Percentiles rank a stretch among this genome's conserved stretches.
Conservation (phyloP, 2,888 invertebrate species). For the Colostygia pectinataria region DNA sequence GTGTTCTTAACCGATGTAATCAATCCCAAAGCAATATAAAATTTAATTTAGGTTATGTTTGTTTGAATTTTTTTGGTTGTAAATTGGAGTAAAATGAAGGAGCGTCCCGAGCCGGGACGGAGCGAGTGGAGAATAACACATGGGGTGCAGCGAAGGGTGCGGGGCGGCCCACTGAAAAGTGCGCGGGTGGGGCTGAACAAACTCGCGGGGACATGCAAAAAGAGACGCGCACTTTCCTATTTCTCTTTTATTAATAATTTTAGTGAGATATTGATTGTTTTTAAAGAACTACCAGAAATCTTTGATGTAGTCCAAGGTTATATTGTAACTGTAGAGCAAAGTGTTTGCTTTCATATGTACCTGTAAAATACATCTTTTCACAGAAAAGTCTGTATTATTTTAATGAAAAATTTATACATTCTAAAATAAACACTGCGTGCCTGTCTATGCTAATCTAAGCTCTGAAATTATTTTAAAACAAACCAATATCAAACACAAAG, state of each 20-base stretch:
- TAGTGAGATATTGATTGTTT: neutral
- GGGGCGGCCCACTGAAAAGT: constrained; percentile 81
- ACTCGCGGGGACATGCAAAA: constrained; percentile 79
- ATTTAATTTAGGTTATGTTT: constrained; percentile 73
- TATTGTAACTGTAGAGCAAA: no score
- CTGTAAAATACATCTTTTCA: no score
- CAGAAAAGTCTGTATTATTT: no score
- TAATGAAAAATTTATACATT: no score
- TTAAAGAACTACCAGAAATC: neutral
- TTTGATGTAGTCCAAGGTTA: neutral
- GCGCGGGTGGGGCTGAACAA: constrained; percentile 83
- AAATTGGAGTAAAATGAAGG: constrained; percentile 83
- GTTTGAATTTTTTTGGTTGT: constrained; percentile 79
- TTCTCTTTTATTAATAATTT: constrained; percentile 40
- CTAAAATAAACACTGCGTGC: no score
- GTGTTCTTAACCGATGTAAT: constrained; percentile 24
- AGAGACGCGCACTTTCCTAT: constrained; percentile 44
- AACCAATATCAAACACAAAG: no score
- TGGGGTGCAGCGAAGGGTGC: constrained; percentile 77
- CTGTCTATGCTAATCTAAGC: no score
- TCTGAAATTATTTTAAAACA: no score
- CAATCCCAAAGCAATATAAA: constrained; percentile 47
- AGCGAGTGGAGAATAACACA: constrained; percentile 66
- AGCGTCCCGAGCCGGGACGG: constrained; percentile 79
- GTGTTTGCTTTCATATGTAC: no score